These are phyloP conservation scores for Amblyopsis hoosieri DNA, from an alignment of 2,797 vertebrate species.

Conservation along the genomic window DNA sequence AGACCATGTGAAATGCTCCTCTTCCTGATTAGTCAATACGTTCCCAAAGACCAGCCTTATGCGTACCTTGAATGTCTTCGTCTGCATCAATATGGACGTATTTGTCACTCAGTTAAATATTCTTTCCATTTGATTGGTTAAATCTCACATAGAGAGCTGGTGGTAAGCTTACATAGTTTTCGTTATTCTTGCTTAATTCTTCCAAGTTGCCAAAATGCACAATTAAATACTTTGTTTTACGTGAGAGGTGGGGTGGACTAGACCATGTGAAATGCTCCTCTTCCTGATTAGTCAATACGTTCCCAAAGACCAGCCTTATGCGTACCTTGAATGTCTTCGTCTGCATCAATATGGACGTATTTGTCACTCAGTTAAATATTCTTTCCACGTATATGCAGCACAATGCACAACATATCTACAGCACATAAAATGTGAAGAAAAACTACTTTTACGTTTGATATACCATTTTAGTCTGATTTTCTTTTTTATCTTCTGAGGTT, in stretches of 20 bases:
- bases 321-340: slow-evolving; percentile 55
- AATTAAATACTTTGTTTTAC: slow-evolving; percentile 40
- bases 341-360: slow-evolving; percentile 53
- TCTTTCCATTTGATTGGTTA: slow-evolving; percentile 9
- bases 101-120: slow-evolving; percentile 28
- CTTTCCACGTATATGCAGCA: slow-evolving; percentile 36
- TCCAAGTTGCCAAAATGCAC: background rate
- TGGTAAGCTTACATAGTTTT: no score
- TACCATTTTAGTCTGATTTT: slow-evolving; percentile 4
- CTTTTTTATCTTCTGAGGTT: slow-evolving; percentile 2
- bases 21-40: slow-evolving; percentile 54
- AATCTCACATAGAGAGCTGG: no score
- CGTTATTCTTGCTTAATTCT: background rate
- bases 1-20: slow-evolving; percentile 55
- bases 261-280: slow-evolving; percentile 55
- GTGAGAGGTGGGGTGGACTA: slow-evolving; percentile 42
- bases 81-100: slow-evolving; percentile 53
- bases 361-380: slow-evolving; percentile 26
- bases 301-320: slow-evolving; percentile 56
- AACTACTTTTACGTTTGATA: slow-evolving; percentile 11
- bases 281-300: slow-evolving; percentile 55
- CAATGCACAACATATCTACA: slow-evolving; percentile 46
- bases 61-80: slow-evolving; percentile 56
- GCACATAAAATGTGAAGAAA: slow-evolving; percentile 59
- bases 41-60: slow-evolving; percentile 58